A percentile compares a stretch with the other conserved stretches of the same genome.
phyloP scores from a whole-genome alignment of 1,140 invertebrate species.

The Solenopsis invicta region DNA sequence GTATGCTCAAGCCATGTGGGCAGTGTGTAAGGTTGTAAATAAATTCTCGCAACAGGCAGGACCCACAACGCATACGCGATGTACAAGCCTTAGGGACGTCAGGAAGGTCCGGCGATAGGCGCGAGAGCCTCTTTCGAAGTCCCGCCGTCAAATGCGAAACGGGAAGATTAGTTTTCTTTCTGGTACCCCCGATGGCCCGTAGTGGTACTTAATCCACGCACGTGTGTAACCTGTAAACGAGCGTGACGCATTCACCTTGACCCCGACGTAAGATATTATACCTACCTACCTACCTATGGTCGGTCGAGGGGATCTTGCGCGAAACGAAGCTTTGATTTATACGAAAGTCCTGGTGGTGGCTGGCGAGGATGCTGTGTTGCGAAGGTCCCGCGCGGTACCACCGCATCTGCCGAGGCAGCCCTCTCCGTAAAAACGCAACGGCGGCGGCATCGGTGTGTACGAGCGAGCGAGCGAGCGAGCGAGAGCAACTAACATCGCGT shows the following conservation, averaged over 20 bases:
- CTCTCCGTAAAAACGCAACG: conserved; percentile 7
- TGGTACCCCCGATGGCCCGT: conserved; percentile 67
- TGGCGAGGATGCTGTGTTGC: conserved; percentile 38
- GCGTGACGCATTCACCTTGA: conserved; percentile 78
- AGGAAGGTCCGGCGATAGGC: conserved; percentile 41
- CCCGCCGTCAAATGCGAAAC: conserved; percentile 48
- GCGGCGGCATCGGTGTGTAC: neutral
- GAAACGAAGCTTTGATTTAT: conserved; percentile 82
- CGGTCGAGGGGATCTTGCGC: conserved; percentile 63
- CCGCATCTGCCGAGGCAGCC: conserved; percentile 26
- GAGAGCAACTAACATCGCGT: neutral
- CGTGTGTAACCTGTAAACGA: conserved; percentile 76
- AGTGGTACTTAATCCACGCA: conserved; percentile 75
- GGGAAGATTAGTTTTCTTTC: conserved; percentile 73
- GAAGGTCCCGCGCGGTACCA: conserved; percentile 30
- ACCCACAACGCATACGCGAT: neutral
- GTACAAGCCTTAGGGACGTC: conserved; percentile 18
- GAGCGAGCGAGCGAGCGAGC: neutral
- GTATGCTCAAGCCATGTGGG: neutral
- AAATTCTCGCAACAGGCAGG: conserved; percentile 7
- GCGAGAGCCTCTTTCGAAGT: conserved; percentile 53
- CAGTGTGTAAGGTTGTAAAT: conserved; percentile 5
- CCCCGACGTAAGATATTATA: conserved; percentile 78
- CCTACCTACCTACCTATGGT: conserved; percentile 75
- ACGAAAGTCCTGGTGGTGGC: conserved; percentile 67